Conservation (phyloP, 2,113 vertebrate species). For the Dipodomys stephensi region DNA sequence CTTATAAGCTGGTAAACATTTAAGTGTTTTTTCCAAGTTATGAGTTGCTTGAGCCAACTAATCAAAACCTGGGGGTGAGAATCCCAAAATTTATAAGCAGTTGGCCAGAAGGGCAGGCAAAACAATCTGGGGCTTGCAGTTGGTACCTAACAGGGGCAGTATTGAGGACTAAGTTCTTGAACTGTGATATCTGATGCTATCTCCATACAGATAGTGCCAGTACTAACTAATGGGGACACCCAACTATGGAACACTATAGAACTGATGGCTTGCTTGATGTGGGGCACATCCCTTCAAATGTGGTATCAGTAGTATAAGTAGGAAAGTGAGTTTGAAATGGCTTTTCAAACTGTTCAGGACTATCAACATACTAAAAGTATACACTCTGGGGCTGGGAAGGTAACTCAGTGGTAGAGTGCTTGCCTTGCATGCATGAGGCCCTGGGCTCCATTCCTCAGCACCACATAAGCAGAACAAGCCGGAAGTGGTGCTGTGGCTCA, state of each 20-base stretch:
- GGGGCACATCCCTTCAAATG: background rate
- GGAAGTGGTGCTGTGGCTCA: too few species aligned
- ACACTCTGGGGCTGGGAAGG: too few species aligned
- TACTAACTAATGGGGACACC: background rate
- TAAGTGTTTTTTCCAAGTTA: background rate
- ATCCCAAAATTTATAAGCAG: background rate
- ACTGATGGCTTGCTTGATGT: background rate
- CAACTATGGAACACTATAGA: background rate
- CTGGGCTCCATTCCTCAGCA: too few species aligned
- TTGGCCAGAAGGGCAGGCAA: background rate
- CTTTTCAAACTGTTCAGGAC: background rate
- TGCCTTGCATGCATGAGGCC: too few species aligned
- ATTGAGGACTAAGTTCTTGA: background rate
- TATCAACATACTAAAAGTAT: background rate
- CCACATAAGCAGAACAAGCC: too few species aligned
- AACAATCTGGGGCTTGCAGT: background rate
- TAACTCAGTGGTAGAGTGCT: too few species aligned
- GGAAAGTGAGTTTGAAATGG: background rate
- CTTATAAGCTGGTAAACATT: background rate
- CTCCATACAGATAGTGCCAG: background rate
- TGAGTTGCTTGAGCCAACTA: background rate
- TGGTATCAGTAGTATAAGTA: background rate
- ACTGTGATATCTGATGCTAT: background rate
- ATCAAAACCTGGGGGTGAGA: background rate
- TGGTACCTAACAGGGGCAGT: background rate